Conservation (phyloP, 2,113 vertebrate species). For the Octodon degus region DNA sequence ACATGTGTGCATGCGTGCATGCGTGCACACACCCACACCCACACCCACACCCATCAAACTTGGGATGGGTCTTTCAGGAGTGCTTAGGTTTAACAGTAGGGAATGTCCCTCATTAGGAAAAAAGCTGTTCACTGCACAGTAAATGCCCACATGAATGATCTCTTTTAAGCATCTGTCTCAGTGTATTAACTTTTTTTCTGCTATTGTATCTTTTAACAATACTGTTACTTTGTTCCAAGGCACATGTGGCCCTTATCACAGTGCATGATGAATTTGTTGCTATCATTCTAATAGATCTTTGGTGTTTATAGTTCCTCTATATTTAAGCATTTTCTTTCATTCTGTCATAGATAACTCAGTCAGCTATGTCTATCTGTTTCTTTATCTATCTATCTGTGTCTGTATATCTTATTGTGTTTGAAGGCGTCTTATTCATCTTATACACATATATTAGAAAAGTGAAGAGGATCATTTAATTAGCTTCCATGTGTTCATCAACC, state of each 20-base stretch:
- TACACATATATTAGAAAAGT: not conserved
- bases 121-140: not conserved
- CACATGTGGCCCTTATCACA: not conserved
- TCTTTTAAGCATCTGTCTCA: not conserved
- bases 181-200: constrained; percentile 13
- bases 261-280: constrained; percentile 28
- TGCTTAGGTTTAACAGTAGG: not conserved
- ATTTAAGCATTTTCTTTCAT: constrained; percentile 11
- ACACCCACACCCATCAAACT: no score
- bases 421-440: not conserved
- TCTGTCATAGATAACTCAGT: not conserved
- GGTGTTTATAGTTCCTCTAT: not conserved
- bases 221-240: constrained; percentile 6
- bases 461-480: not conserved
- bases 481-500: not conserved
- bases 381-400: not conserved
- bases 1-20: not conserved
- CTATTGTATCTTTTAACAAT: not conserved
- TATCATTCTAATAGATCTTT: not conserved
- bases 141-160: not conserved
- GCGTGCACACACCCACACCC: not conserved
- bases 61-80: not conserved
- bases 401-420: not conserved
- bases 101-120: not conserved
- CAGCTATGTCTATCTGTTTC: not conserved